A percentile compares a stretch with the other conserved stretches of the same genome.
Conservation (phyloP, 30 jellyfish, hydroid and myxozoan species). For the Hydra vulgaris region DNA sequence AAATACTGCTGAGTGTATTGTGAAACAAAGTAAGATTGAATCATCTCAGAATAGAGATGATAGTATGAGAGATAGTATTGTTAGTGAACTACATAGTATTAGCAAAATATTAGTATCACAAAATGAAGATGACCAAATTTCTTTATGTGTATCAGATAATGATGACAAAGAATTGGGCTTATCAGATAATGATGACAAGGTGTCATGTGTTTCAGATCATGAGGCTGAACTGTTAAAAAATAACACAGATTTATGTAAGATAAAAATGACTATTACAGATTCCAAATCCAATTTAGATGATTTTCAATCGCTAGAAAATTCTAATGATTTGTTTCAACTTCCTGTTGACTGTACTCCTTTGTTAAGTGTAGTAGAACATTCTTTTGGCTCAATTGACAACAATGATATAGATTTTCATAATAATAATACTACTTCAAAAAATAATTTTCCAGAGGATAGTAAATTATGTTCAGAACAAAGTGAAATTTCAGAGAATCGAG, state of each 20-base stretch:
- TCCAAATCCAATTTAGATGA: too few species aligned
- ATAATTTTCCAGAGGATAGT: not conserved
- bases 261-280: too few species aligned
- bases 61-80: not conserved
- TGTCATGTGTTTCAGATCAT: too few species aligned
- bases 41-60: not conserved
- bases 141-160: constrained; percentile 36
- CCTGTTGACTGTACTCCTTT: not conserved
- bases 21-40: not conserved
- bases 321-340: not conserved
- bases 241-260: too few species aligned
- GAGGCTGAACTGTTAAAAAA: too few species aligned
- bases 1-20: not conserved
- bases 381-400: not conserved
- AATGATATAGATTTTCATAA: not conserved
- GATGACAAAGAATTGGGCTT: not conserved
- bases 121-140: constrained; percentile 20
- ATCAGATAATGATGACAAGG: too few species aligned
- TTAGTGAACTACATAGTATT: not conserved
- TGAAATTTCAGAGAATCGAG: not conserved
- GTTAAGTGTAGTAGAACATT: not conserved
- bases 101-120: not conserved
- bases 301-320: not conserved
- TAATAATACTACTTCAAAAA: not conserved
- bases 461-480: not conserved